Conservation (phyloP, 1,140 invertebrate species). For the Temnothorax nylanderi region DNA sequence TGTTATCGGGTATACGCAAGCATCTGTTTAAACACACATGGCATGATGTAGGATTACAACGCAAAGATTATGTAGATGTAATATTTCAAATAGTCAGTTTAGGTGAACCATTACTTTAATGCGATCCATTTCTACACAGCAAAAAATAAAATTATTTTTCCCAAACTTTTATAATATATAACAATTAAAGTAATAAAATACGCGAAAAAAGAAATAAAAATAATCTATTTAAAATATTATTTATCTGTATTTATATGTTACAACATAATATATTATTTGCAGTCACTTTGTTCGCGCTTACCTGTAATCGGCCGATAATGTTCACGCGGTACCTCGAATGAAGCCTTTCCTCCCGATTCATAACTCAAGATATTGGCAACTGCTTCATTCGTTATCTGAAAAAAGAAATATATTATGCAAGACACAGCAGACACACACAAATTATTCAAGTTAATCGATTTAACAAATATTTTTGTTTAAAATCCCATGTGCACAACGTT, state of each 20-base stretch:
- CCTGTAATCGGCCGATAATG: conserved; percentile 44
- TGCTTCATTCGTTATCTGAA: conserved; percentile 33
- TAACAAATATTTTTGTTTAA: not conserved
- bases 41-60: not conserved
- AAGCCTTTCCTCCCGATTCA: conserved; percentile 14
- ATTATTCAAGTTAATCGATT: not conserved
- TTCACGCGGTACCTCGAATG: conserved; percentile 12
- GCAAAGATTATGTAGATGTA: not conserved
- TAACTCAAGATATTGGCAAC: conserved; percentile 37
- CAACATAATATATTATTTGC: not conserved
- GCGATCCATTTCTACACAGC: not conserved
- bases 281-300: not conserved
- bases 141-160: not conserved
- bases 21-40: not conserved
- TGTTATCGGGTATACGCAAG: not conserved
- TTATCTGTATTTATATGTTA: not conserved
- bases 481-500: not conserved
- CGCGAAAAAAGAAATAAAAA: not conserved
- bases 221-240: not conserved
- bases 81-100: not conserved
- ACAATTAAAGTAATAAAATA: not conserved
- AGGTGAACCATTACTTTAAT: not conserved
- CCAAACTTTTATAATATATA: not conserved
- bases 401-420: not conserved
- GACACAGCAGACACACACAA: not conserved